Evolutionary conservation across 2,797 vertebrate genomes (phyloP).

Genomic region (Pseudochirops corinnae): DNA sequence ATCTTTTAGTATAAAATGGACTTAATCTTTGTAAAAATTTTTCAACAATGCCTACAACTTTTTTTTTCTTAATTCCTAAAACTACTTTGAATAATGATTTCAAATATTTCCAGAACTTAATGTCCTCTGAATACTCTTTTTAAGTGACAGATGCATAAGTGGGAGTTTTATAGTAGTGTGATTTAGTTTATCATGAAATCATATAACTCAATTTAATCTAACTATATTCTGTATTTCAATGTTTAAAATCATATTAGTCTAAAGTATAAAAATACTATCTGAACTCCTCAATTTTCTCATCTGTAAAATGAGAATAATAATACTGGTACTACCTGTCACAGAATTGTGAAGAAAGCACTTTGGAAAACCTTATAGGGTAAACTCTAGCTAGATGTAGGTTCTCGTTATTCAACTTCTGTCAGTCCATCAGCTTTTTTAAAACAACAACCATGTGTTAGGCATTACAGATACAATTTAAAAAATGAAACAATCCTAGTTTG

Average conservation of each 20-base stretch:
- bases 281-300: not conserved
- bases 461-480: not conserved
- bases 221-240: not conserved
- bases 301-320: not conserved
- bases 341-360: not conserved
- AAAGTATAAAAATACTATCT: not conserved
- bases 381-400: not conserved
- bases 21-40: not conserved
- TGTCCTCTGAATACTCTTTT: slow-evolving; percentile 9
- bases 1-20: slow-evolving; percentile 36
- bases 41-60: not conserved
- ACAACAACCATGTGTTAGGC: not conserved
- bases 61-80: slow-evolving; percentile 40
- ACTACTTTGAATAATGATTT: slow-evolving; percentile 36
- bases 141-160: slow-evolving; percentile 10
- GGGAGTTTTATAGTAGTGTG: slow-evolving; percentile 25
- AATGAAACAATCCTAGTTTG: not conserved
- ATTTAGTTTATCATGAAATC: slow-evolving; percentile 1
- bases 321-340: not conserved
- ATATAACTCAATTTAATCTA: not conserved
- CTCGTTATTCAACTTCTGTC: not conserved
- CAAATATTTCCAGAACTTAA: not conserved
- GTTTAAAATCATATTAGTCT: not conserved
- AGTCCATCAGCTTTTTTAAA: not conserved
- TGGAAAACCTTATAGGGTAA: too few relatives aligned